A percentile compares a stretch with the other conserved stretches of the same genome.
phyloP scores from a whole-genome alignment of 2,888 invertebrate genomes.

The Iselma pallidipennis region DNA sequence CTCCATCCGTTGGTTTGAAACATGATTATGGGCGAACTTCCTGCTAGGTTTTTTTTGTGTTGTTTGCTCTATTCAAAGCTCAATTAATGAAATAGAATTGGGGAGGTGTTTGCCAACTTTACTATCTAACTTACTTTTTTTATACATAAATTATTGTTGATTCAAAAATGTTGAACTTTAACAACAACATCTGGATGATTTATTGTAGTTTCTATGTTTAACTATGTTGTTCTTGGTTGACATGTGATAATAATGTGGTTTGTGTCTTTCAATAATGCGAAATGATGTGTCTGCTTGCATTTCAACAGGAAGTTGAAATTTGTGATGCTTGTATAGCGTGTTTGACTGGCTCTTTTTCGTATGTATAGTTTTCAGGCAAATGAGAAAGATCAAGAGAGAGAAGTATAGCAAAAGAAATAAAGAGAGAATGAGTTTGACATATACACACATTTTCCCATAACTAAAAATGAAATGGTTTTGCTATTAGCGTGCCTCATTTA shows the following conservation, averaged over 20 bases:
- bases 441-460: background rate
- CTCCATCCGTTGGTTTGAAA: background rate
- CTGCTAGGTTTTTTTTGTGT: background rate
- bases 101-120: too few species aligned
- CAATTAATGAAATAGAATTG: too few species aligned
- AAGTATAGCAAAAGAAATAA: too few species aligned
- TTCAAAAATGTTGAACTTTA: background rate
- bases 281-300: constrained; percentile 5
- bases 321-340: background rate
- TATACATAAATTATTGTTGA: too few species aligned
- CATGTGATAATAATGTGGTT: constrained; percentile 13
- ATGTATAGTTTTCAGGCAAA: background rate
- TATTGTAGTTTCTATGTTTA: constrained; percentile 18
- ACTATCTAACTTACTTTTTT: too few species aligned
- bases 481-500: background rate
- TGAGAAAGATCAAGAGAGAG: too few species aligned
- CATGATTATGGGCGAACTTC: background rate
- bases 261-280: constrained; percentile 6
- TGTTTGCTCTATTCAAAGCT: background rate
- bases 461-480: background rate
- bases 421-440: background rate
- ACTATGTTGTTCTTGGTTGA: constrained; percentile 18
- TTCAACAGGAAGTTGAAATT: constrained; percentile 18
- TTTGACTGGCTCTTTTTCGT: background rate
- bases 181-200: constrained; percentile 10